Base-by-base conservation (phyloP, 2,888 invertebrate genomes). In the Zootermopsis nevadensis region DNA sequence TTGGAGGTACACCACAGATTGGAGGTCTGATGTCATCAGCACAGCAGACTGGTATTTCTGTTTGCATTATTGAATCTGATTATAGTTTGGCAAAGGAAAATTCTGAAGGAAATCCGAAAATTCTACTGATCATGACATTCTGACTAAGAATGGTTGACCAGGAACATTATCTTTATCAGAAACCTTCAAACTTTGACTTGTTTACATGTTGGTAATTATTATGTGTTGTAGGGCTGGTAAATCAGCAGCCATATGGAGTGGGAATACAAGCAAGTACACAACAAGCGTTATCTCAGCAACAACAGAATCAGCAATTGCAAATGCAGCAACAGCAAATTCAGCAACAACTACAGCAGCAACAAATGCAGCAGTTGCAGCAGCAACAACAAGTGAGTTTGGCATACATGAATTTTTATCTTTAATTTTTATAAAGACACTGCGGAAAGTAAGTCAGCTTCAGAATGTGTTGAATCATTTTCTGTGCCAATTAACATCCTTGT, bases 1-100 rank as follows among this genome's bases (percentile, higher is more conserved):
- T 94, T 87, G 93, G 92, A 30, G 91, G 91, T 1, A 92, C 92
- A 1, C 93, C 93, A 87, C 93, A 94, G 92, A 92, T 93, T 88
- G 91, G 93, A 15, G 92, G 92, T 85, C 91, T 93, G 85, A 90
- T 94, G 90, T 92, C 93, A 88, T 88, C 90, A 15, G 89, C 89
- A 80, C 91, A 90, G 87, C 89, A 89, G 87, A 87, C 87, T 87
- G 82, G 84, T 84, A 48, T 12, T 15, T 12, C 1, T 48, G 19
- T 1, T 48, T 48, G 19, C 48, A 48, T 15, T 15, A 0, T 48
- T 48, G 1, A 19, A 1, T 12, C 42, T 4, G 48, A 19, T 48
- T 48, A 19, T 48, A 48, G 48, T 19, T 48, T 48, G 19, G 15
- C 3, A 48, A 48, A 48, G 15, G 48, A 48, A 15, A n/a, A n/a